Conservation (phyloP, 2,113 vertebrate genomes). For the Raja brachyura region DNA sequence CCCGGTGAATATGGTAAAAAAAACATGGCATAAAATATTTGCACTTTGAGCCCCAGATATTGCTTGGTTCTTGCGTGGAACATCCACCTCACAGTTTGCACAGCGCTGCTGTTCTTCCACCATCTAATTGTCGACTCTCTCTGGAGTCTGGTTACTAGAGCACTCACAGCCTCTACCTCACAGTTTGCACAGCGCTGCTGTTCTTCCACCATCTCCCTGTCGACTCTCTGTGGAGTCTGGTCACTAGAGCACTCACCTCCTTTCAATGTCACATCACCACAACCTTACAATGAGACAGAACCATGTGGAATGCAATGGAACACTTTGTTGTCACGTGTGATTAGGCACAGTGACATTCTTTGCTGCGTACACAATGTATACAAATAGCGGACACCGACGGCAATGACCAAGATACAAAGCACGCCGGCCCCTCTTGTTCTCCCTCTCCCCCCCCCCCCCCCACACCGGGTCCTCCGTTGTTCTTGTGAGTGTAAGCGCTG, state of each 20-base stretch:
- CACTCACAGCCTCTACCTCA: background rate
- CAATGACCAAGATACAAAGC: too few relatives aligned
- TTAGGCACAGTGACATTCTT: too few relatives aligned
- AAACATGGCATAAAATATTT: background rate
- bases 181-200: background rate
- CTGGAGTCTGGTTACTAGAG: background rate
- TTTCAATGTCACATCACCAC: background rate
- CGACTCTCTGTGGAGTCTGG: background rate
- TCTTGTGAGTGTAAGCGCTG: background rate
- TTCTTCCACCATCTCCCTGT: background rate
- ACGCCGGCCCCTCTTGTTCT: too few relatives aligned
- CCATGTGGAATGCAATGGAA: too few relatives aligned
- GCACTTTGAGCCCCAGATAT: background rate
- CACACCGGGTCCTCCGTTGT: too few relatives aligned
- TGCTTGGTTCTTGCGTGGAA: background rate
- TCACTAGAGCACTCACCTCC: background rate
- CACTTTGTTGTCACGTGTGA: too few relatives aligned
- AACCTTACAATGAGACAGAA: background rate
- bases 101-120: background rate
- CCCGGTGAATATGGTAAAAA: background rate
- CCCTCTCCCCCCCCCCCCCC: too few relatives aligned
- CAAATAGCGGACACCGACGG: too few relatives aligned
- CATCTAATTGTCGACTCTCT: background rate
- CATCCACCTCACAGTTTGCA: background rate
- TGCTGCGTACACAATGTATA: too few relatives aligned